Evolutionary conservation across 2,888 invertebrate species (phyloP), one percentile per base, ranked within the genome.

Genomic region (Nomada hirtipes): DNA sequence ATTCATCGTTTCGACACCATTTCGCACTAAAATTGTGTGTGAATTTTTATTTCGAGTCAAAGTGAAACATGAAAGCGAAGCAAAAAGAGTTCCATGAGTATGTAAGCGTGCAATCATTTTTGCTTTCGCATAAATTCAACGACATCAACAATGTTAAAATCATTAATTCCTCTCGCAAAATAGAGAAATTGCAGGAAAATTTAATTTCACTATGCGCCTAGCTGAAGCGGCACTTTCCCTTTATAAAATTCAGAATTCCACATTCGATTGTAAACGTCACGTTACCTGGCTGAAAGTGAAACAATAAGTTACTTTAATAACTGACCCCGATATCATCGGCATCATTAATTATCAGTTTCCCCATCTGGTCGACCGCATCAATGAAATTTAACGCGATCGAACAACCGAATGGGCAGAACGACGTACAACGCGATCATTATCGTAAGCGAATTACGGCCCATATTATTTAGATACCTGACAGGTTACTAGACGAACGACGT

Each of bases 291-390:
- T 59, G 10, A 50, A 57, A 55, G 42, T 36, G 78, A 71, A 67
- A 77, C 78, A 67, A 71, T 67, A 67, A 70, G 79, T 77, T 77
- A 50, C 55, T 71, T 65, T 67, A 67, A 79, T 71, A 79, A 79
- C 78, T 52, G 67, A n/a, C 55, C 61, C 57, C 36, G 78, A 80
- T 78, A 80, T 78, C 72, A 78, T 68, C 72, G 63, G 57, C 72
- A 79, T 81, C 73, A 81, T 81, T 79, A 78, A 81, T 81, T 73
- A 79, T 74, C 79, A 74, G 79, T 74, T 81, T 73, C 60, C 73
- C 68, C 64, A 71, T 80, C 80, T 64, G n/a, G 53, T 23, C 63
- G 52, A 44, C 57, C 81, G 71, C 82, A 76, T 82, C 80, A 79
- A 82, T 82, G 80, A 80, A 75, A 82, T 82, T 75, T 65, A 79